Conservation (phyloP, 1,140 invertebrate genomes). For the Metopolophium dirhodum region DNA sequence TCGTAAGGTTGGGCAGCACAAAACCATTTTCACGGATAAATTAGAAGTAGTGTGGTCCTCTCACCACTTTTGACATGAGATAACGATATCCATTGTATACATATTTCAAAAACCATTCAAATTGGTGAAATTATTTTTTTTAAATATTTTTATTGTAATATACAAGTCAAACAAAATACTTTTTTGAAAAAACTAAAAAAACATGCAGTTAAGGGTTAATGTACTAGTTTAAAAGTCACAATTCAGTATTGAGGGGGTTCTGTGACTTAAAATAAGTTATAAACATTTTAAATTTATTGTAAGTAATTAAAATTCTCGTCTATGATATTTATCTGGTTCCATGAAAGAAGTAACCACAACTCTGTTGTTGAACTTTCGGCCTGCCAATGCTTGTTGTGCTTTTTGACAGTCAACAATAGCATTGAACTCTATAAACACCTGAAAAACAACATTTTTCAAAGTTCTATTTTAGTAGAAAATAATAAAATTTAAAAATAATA, state of each 20-base stretch:
- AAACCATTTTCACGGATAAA: background rate
- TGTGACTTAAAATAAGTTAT: background rate
- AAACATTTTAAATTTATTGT: background rate
- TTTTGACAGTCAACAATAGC: slow-evolving; percentile 96
- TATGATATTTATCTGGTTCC: slow-evolving; percentile 98
- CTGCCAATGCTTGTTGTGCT: slow-evolving; percentile 96
- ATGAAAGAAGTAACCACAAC: slow-evolving; percentile 99
- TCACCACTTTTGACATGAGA: background rate
- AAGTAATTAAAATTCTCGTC: slow-evolving; percentile 89
- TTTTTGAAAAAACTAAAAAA: background rate
- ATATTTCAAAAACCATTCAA: background rate
- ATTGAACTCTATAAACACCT: slow-evolving; percentile 99
- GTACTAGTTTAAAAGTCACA: background rate
- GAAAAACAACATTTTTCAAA: slow-evolving; percentile 61
- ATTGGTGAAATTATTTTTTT: background rate
- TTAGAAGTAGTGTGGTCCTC: background rate
- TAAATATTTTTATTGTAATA: background rate
- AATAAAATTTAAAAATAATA: slow-evolving; percentile 62
- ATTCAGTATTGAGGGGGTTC: slow-evolving; percentile 14
- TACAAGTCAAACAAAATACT: background rate
- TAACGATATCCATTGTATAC: background rate
- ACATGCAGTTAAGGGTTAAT: background rate
- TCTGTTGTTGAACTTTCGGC: slow-evolving; percentile 97
- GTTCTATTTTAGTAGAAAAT: background rate
- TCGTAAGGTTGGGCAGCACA: background rate